Base-by-base conservation (phyloP, 2,888 invertebrate species). In the Acleris holmiana region DNA sequence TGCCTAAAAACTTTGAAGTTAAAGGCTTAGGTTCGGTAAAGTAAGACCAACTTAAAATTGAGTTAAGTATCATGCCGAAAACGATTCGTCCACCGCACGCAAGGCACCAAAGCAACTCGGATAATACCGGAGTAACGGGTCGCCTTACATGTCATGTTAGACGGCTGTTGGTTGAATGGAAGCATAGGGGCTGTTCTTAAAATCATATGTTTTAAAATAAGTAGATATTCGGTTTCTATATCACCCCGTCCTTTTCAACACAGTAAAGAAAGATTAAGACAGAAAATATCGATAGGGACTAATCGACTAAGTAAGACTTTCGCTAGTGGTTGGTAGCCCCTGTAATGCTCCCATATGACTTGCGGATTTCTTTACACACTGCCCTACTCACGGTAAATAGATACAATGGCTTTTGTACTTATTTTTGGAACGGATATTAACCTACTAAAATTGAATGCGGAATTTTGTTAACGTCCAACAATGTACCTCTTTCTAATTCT, bases 321-420 rank as follows among this genome's bases (percentile, higher is more conserved):
- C 4, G 35, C 13, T 13, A 35, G 4, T 4, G 10, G 35, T 35
- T 23, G 46, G 10, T 56, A 13, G 21, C 13, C 48, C 61, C 25
- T 63, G 40, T 44, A 35, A 54, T 50, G 44, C 5, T 10, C 47
- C n/a, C 48, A 44, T 29, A 46, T 65, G 65, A 65, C 59, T 65
- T 55, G 65, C 65, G 46, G 29, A 25, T 57, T 46, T 44, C 55
- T 51, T 51, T 61, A 55, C 56, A 56, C 66, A 79, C 73, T 85
- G 83, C 85, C 86, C 86, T 82, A 85, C 72, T 79, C 69, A 72
- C 53, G 56, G 63, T 70, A 72, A 69, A 73, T 67, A 57, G 69
- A 67, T 61, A 77, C 78, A 80, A 80, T 70, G 70, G 71, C 71
- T 71, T 68, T 80, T 78, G 78, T 50, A 51, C 55, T 13, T 51